Evolutionary conservation across 2,888 invertebrate genomes (phyloP).

Genomic region (Stenoptilia bipunctidactyla): DNA sequence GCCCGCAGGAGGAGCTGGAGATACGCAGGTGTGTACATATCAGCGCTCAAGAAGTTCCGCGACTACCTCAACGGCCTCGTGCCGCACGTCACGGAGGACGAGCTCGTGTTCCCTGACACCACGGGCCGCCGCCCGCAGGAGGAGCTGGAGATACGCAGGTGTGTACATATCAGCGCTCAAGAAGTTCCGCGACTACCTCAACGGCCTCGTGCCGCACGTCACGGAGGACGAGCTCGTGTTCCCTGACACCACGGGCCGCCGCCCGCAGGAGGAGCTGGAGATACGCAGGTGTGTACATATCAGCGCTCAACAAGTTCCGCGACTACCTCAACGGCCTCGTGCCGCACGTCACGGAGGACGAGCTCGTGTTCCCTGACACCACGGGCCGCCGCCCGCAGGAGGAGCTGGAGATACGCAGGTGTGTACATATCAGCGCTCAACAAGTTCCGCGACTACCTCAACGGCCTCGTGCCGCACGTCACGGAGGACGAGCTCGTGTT

Average conservation of each 20-base stretch:
- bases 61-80: slow-evolving; percentile 93
- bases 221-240: slow-evolving; percentile 92
- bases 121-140: slow-evolving; percentile 60
- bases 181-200: slow-evolving; percentile 94
- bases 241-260: slow-evolving; percentile 64
- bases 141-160: slow-evolving; percentile 68
- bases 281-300: slow-evolving; percentile 59
- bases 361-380: slow-evolving; percentile 81
- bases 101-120: slow-evolving; percentile 83
- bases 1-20: slow-evolving; percentile 68
- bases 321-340: slow-evolving; percentile 92
- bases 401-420: slow-evolving; percentile 38
- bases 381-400: slow-evolving; percentile 34
- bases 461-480: slow-evolving; percentile 86
- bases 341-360: slow-evolving; percentile 86
- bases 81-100: slow-evolving; percentile 86
- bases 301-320: slow-evolving; percentile 93
- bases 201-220: slow-evolving; percentile 86
- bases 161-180: slow-evolving; percentile 84
- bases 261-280: slow-evolving; percentile 68
- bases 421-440: slow-evolving; percentile 89
- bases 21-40: slow-evolving; percentile 59
- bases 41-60: slow-evolving; percentile 93
- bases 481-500: slow-evolving; percentile 92
- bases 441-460: slow-evolving; percentile 94